These are phyloP conservation scores for Nomia melanderi DNA, from an alignment of 1,140 invertebrate genomes.

Conservation along the genomic window DNA sequence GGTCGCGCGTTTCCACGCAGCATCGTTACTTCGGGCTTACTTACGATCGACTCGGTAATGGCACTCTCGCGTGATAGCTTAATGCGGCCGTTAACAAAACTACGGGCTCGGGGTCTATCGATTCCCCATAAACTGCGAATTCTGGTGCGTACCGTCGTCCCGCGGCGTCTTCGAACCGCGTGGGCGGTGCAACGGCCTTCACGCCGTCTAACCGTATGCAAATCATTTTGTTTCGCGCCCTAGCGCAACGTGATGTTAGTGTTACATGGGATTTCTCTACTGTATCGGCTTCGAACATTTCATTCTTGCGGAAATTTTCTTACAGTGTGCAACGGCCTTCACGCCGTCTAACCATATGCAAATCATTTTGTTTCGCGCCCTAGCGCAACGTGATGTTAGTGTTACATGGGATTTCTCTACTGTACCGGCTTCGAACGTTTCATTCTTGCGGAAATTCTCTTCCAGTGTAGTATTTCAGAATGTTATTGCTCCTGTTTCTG, in stretches of 20 bases:
- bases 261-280: constrained; percentile 29
- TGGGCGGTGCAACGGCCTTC: constrained; percentile 27
- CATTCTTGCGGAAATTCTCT: no score
- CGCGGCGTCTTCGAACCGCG: constrained; percentile 11
- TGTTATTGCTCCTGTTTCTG: no score
- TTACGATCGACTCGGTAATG: constrained; percentile 70
- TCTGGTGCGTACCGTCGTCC: constrained; percentile 43
- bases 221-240: constrained; percentile 25
- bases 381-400: not conserved
- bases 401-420: constrained; percentile 29
- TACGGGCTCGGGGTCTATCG: constrained; percentile 66
- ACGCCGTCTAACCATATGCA: constrained; percentile 16
- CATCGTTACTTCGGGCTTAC: constrained; percentile 59
- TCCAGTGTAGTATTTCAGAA: no score
- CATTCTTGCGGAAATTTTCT: no score
- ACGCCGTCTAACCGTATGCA: constrained; percentile 17
- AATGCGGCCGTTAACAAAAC: constrained; percentile 75
- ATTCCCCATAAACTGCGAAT: constrained; percentile 74
- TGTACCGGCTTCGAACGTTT: no score
- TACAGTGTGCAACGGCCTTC: not conserved
- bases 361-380: constrained; percentile 25
- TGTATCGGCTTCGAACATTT: no score
- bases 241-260: not conserved
- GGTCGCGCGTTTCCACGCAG: constrained; percentile 44
- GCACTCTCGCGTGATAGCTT: constrained; percentile 74